Evolutionary conservation across 2,888 invertebrate species (phyloP), one percentile per base, ranked within the genome.

Genomic region (Tryphoninae sp.): DNA sequence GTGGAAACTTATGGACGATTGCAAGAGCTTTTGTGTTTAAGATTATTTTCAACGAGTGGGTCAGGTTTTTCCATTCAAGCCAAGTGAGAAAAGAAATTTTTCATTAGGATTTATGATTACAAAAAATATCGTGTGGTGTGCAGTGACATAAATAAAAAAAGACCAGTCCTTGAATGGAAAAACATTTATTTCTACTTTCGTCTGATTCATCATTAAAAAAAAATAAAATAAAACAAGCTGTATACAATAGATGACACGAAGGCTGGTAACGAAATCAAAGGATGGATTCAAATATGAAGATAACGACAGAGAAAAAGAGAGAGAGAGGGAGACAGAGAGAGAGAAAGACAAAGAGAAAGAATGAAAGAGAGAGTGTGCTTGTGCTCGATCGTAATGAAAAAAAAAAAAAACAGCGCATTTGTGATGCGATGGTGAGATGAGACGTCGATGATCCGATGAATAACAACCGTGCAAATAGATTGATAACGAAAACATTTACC

Each of bases 161-260:
- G 88, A 90, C 90, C 86, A 90, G 86, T 90, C 88, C 90, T 91
- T 91, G 91, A 91, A 91, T 91, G 91, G 91, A 91, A 91, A 91
- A 91, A 91, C 90, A 89, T 91, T 91, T 91, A 91, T 91, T 91
- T 91, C 89, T 89, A 90, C 87, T 87, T 78, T 87, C 86, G 88
- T 86, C 83, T 86, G 84, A 88, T 87, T 84, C 84, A 86, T 87
- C 84, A 85, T 86, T 83, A 86, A 81, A 83, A 80, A 80, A 75
- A 71, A 65, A 80, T 83, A 68, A 76, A 65, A 72, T 73, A 78
- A 75, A 58, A 81, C 75, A 83, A 83, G 78, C 78, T 84, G 84
- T 85, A 84, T 85, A 87, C 84, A 86, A 86, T 85, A 84, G 82
- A 71, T 85, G 82, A 80, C 80, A 84, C 83, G 81, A 77, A 83